A percentile compares a stretch with the other conserved stretches of the same genome.
These are phyloP conservation scores for Himalopsyche japonica DNA, from an alignment of 2,888 invertebrate species.

Conservation along the genomic window DNA sequence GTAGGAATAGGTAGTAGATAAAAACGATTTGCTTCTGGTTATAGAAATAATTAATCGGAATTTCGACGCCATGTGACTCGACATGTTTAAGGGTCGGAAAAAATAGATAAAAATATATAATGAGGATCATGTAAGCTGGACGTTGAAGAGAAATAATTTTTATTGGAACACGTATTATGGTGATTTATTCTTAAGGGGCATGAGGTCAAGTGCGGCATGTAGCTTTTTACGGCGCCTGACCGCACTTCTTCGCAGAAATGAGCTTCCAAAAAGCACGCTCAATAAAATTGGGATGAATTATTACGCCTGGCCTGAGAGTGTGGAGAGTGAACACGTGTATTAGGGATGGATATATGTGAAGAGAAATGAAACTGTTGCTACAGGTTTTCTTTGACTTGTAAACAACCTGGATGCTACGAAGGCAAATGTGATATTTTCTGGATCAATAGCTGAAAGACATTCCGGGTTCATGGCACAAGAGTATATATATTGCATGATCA, in stretches of 20 bases:
- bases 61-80: neutral
- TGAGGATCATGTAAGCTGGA: neutral
- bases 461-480: neutral
- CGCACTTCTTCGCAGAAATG: neutral
- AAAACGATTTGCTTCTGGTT: neutral
- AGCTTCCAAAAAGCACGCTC: conserved; percentile 1
- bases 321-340: neutral
- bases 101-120: neutral
- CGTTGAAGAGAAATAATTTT: neutral
- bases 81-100: neutral
- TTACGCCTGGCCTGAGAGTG: neutral
- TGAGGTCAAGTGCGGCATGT: neutral
- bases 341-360: neutral
- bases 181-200: neutral
- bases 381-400: neutral
- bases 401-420: neutral
- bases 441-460: neutral
- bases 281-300: conserved; percentile 11
- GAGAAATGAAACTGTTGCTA: neutral
- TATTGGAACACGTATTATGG: conserved; percentile 1
- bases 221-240: neutral
- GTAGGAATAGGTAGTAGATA: too few species aligned
- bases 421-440: neutral
- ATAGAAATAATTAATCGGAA: neutral
- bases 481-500: too few species aligned